Evolutionary conservation across 1,140 invertebrate species (phyloP).

Genomic region (Psilanteris sp.): DNA sequence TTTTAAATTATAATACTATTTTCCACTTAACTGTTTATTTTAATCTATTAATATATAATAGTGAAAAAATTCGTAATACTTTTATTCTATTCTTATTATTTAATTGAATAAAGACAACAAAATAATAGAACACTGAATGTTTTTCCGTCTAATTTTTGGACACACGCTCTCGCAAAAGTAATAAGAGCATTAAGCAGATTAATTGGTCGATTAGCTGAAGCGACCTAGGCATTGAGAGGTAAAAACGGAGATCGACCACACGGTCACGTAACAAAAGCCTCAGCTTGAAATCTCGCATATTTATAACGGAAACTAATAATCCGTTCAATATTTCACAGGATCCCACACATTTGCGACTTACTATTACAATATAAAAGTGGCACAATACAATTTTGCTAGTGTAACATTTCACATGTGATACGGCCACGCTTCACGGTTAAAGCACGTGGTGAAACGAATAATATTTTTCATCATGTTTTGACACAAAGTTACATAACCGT

Average conservation of each 20-base stretch:
- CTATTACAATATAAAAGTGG: conserved; percentile 38
- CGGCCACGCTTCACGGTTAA: background rate
- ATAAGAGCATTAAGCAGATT: conserved; percentile 21
- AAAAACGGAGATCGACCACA: conserved; percentile 22
- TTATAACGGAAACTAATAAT: conserved; percentile 24
- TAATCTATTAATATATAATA: too few species aligned
- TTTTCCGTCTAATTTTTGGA: conserved; percentile 39
- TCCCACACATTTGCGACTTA: background rate
- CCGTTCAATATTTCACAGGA: background rate
- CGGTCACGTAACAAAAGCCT: background rate
- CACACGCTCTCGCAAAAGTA: conserved; percentile 1
- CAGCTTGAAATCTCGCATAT: conserved; percentile 18
- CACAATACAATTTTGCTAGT: conserved; percentile 2
- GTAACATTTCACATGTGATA: conserved; percentile 17
- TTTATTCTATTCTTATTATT: too few species aligned
- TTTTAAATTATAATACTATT: too few species aligned
- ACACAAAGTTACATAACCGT: conserved; percentile 18
- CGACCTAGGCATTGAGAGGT: conserved; percentile 8
- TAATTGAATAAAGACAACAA: too few species aligned
- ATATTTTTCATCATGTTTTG: conserved; percentile 35
- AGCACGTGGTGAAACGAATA: conserved; percentile 17
- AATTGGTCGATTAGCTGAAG: conserved; percentile 48
- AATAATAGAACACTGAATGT: too few species aligned
- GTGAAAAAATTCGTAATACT: too few species aligned
- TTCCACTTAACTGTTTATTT: too few species aligned